Base-by-base conservation (phyloP, 2,797 vertebrate genomes). In the Manis javanica region DNA sequence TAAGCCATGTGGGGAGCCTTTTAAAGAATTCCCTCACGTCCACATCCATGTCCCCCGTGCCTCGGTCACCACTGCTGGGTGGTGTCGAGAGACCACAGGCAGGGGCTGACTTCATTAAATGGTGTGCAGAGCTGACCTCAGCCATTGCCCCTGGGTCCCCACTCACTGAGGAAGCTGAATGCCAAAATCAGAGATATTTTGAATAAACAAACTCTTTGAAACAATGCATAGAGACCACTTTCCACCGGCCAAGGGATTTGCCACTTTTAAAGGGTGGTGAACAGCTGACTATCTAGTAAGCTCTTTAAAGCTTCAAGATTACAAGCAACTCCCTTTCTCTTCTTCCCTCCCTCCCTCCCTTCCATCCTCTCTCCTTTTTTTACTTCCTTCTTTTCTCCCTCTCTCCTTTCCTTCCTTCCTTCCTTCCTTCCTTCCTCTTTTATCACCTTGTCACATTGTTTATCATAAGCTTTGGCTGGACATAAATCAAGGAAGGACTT, bases 131-230 rank as follows among this genome's bases (percentile, higher is more conserved):
- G 71, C 83, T 96, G 95, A 90, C 88, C 95, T 97, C 97, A 88
- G 96, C 71, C 68, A 37, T 61, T 91, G 63, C 37, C 19, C 51
- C 8, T 16, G 57, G 96, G 72, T 83, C 93, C 79, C 0, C 26
- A 85, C 63, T 90, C 31, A 69, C 78, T 85, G 18, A 53, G 29
- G 90, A 96, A 91, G 39, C 37, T 12, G 24, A 19, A 68, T 0
- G 15, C 84, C 69, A 1, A 63, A 90, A 78, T 31, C 0, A 0
- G 71, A 96, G 87, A 93, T 2, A 90, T 96, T 96, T 93, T 81
- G 94, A 98, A 89, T 97, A 92, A 0, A 26, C 34, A 95, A 97
- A 93, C 95, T 92, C 95, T 91, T 61, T 90, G 88, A 94, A 85
- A 96, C 92, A 77, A 55, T 13, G 24, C 69, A 49, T 1, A n/a